phyloP scores from a whole-genome alignment of 2,113 vertebrate genomes.

The Actenoides hombroni region DNA sequence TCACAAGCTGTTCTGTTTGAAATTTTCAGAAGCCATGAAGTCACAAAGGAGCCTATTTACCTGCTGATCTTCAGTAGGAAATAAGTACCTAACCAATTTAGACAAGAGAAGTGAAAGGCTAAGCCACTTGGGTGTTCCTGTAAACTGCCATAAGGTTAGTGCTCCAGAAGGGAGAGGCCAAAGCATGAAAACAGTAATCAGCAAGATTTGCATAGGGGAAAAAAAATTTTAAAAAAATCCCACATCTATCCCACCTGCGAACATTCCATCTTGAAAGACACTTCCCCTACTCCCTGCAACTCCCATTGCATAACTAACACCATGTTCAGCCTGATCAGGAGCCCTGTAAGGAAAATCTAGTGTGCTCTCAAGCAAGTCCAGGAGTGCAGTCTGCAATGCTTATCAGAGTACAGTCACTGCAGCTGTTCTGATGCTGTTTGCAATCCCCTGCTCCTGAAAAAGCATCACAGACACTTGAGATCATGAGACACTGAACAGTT shows the following conservation, averaged over 20 bases:
- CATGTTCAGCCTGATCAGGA: fast-evolving
- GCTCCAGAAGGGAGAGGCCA: background rate
- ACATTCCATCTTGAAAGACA: background rate
- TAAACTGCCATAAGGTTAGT: background rate
- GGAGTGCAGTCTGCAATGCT: background rate
- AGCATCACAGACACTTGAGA: background rate
- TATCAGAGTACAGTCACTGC: background rate
- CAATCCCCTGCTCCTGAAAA: background rate
- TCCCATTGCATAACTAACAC: background rate
- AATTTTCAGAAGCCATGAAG: background rate
- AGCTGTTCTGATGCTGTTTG: background rate
- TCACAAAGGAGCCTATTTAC: background rate
- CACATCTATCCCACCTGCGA: constrained; percentile 27
- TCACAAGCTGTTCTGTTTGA: background rate
- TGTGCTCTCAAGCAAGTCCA: background rate
- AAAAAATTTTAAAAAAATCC: background rate
- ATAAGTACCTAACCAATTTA: background rate
- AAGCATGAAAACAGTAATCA: constrained; percentile 39
- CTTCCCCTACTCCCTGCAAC: background rate
- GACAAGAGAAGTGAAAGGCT: background rate
- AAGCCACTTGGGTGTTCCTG: background rate
- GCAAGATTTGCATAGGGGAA: background rate
- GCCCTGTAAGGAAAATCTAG: background rate
- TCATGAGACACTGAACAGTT: background rate
- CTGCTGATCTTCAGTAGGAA: background rate